Base-by-base conservation (phyloP, 2,113 vertebrate genomes). In the Butastur rufipennis region DNA sequence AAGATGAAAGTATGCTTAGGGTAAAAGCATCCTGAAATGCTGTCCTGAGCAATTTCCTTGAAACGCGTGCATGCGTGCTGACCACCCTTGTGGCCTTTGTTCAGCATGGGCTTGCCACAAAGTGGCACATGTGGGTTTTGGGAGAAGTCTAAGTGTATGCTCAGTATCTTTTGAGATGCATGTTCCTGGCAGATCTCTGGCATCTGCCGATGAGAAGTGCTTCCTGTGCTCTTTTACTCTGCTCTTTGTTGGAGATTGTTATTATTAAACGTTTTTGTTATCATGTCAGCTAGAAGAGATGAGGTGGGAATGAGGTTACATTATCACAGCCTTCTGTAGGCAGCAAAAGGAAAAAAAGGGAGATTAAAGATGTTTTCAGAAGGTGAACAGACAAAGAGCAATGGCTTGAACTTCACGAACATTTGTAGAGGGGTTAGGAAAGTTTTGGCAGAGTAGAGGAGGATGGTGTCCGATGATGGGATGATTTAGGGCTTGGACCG, bases 221-320 rank as follows among this genome's bases (percentile, higher is more conserved):
- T 92, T 92, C 43, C 52, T 0, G 2, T 4, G 6, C 47, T 93
- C 62, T 74, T 80, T 70, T 12, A 48, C 42, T 2, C 7, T 65
- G 50, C 61, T 91, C 20, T 72, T 88, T 88, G 61, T 48, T 89
- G 65, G n/a, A 71, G 38, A 59, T 63, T 50, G 47, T 93, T 93
- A 31, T 68, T 93, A 91, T 84, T 71, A 67, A 88, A 81, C 20
- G 59, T 90, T 59, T 78, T 88, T 96, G 79, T 91, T 92, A 66
- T 22, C 10, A 3, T 62, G 86, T 80, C 91, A 91, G 61, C 48
- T 85, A 87, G 83, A 80, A 92, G 74, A 95, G 77, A 68, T 67
- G 88, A 89, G 56, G 36, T 94, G 38, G 77, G 81, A 82, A 94
- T 50, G 80, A 90, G 42, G 89, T 40, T 87, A 58, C 50, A 13